Percentiles rank a stretch among this genome's conserved stretches.
Evolutionary conservation across 1,140 invertebrate species (phyloP).

Genomic region (Pogonomyrmex barbatus): DNA sequence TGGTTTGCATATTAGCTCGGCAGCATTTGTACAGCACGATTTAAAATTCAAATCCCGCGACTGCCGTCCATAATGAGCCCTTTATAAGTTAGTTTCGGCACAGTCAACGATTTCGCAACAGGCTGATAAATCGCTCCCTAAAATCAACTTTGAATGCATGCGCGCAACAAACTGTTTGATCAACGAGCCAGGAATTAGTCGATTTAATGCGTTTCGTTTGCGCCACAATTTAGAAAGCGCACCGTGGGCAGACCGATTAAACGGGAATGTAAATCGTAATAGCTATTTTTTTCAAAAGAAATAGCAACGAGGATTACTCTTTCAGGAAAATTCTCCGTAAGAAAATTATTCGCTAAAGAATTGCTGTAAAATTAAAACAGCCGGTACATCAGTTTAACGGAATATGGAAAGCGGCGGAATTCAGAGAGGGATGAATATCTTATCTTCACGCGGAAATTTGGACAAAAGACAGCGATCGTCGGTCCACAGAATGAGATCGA

Average conservation of each 20-base stretch:
- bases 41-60: constrained; percentile 64
- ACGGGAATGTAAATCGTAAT: not conserved
- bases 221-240: constrained; percentile 8
- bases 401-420: not conserved
- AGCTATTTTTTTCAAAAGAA: not conserved
- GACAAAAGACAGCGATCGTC: constrained; percentile 16
- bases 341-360: constrained; percentile 32
- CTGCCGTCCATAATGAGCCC: constrained; percentile 44
- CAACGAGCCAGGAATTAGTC: constrained; percentile 38
- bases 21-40: constrained; percentile 31
- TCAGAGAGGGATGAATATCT: constrained; percentile 22
- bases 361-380: constrained; percentile 8
- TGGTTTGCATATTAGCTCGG: constrained; percentile 63
- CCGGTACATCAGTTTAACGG: not conserved
- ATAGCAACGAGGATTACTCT: not conserved
- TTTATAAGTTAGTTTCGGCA: constrained; percentile 63
- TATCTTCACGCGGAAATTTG: constrained; percentile 30
- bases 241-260: not conserved
- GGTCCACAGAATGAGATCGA: constrained; percentile 38
- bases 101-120: constrained; percentile 56
- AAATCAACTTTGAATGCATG: constrained; percentile 55
- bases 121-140: constrained; percentile 55
- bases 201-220: constrained; percentile 41
- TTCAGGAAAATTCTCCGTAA: not conserved
- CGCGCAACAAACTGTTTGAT: constrained; percentile 46